Conservation (phyloP, 1,140 invertebrate species). For the Drosophila tsacasi region DNA sequence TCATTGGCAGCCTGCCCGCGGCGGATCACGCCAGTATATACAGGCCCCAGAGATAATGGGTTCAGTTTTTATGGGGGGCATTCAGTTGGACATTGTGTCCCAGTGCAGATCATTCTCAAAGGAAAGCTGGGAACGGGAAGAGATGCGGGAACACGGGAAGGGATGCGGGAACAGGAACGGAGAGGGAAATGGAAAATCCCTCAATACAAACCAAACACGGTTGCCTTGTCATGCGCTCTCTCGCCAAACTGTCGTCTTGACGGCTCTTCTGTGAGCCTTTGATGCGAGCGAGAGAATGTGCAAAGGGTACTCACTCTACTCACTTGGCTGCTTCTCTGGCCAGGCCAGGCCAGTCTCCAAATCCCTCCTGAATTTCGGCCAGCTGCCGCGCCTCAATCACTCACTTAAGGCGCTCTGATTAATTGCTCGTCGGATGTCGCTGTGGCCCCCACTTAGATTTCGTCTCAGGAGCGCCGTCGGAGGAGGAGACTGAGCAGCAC, state of each 20-base stretch:
- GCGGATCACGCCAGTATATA: conserved; percentile 15
- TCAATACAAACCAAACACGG: neutral
- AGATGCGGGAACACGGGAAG: neutral
- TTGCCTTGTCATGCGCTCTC: conserved; percentile 19
- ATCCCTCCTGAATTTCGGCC: conserved; percentile 6
- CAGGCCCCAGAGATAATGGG: conserved; percentile 1
- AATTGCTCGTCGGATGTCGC: conserved; percentile 12
- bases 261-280: conserved; percentile 32
- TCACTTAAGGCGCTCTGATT: conserved; percentile 8
- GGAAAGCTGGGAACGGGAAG: neutral
- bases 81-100: neutral
- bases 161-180: neutral
- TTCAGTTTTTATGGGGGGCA: conserved; percentile 30
- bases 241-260: neutral
- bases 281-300: neutral
- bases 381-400: conserved; percentile 7
- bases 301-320: conserved; percentile 13
- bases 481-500: neutral
- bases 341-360: neutral
- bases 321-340: conserved; percentile 13
- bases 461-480: neutral
- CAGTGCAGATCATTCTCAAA: neutral
- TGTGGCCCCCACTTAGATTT: neutral
- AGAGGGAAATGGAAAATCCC: neutral
- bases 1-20: conserved; percentile 61